These are phyloP conservation scores for Philonicus albiceps DNA, from an alignment of 2,888 invertebrate species.

Conservation along the genomic window DNA sequence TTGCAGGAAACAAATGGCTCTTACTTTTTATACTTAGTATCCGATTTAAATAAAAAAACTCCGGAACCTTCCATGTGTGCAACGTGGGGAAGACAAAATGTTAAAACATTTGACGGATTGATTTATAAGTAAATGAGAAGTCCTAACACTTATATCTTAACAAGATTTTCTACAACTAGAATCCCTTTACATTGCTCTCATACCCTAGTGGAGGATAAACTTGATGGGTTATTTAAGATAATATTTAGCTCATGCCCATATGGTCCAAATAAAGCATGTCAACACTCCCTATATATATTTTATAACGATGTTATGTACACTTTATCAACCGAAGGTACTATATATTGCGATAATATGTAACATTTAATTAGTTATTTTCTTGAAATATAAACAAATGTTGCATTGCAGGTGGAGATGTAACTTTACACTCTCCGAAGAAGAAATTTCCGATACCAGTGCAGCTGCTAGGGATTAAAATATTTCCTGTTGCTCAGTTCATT, in stretches of 20 bases:
- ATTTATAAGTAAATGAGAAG: constrained; percentile 69
- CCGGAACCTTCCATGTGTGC: constrained; percentile 77
- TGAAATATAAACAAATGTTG: not conserved
- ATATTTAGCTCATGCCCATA: constrained; percentile 68
- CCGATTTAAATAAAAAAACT: constrained; percentile 48
- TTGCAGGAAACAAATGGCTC: not conserved
- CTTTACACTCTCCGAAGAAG: constrained; percentile 66
- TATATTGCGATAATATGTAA: not conserved
- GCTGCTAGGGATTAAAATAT: constrained; percentile 75
- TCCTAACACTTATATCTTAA: not conserved
- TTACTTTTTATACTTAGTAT: not conserved
- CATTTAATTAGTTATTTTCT: not conserved
- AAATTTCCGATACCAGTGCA: constrained; percentile 75
- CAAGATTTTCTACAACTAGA: constrained; percentile 62
- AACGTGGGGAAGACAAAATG: constrained; percentile 82
- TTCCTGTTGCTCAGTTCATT: constrained; percentile 75
- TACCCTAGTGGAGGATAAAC: constrained; percentile 74
- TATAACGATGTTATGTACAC: constrained; percentile 76
- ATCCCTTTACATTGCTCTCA: constrained; percentile 81
- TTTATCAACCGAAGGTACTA: constrained; percentile 64
- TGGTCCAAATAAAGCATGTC: constrained; percentile 66
- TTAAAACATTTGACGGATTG: constrained; percentile 85
- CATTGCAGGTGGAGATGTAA: constrained; percentile 66
- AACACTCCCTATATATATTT: constrained; percentile 64
- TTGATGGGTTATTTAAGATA: constrained; percentile 76